Conservation (phyloP, 2,888 invertebrate species). For the Meganola albula region DNA sequence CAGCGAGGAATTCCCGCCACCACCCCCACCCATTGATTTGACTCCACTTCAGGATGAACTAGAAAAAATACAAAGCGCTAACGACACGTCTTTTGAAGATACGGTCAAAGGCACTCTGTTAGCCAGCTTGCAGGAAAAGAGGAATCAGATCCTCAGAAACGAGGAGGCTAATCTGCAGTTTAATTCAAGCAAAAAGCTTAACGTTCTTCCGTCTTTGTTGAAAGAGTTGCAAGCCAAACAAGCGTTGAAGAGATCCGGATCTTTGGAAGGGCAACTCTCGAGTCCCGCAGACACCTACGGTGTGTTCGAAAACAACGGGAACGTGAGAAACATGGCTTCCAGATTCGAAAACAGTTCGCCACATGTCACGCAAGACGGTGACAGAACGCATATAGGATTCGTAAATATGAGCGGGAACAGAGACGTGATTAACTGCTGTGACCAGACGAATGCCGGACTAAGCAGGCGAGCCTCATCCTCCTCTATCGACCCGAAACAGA, state of each 20-base stretch:
- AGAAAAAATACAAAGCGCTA: slow-evolving; percentile 59
- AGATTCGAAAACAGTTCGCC: slow-evolving; percentile 81
- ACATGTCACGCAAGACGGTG: slow-evolving; percentile 44
- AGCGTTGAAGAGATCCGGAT: slow-evolving; percentile 67
- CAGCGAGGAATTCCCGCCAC: slow-evolving; percentile 93
- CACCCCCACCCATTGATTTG: slow-evolving; percentile 87
- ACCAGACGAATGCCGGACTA: slow-evolving; percentile 52
- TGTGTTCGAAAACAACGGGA: slow-evolving; percentile 45
- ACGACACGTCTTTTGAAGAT: slow-evolving; percentile 21
- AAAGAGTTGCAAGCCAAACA: slow-evolving; percentile 89
- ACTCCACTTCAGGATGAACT: slow-evolving; percentile 80
- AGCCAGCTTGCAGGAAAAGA: slow-evolving; percentile 80
- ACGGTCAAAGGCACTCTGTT: slow-evolving; percentile 68
- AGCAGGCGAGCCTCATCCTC: slow-evolving; percentile 62
- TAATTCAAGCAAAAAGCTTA: slow-evolving; percentile 45
- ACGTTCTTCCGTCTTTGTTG: slow-evolving; percentile 75
- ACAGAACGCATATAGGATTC: slow-evolving; percentile 61
- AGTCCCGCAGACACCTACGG: slow-evolving; percentile 41
- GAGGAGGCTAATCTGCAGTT: slow-evolving; percentile 43
- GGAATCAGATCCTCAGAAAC: slow-evolving; percentile 78
- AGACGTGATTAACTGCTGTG: slow-evolving; percentile 67
- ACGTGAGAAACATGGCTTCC: slow-evolving; percentile 88
- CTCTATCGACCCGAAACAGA: slow-evolving; percentile 63
- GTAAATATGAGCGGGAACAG: slow-evolving; percentile 63
- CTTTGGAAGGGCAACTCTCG: slow-evolving; percentile 57